Percentiles rank a stretch among this genome's conserved stretches.
Evolutionary conservation across 2,797 vertebrate species (phyloP).

Genomic region (Siniperca obscura): DNA sequence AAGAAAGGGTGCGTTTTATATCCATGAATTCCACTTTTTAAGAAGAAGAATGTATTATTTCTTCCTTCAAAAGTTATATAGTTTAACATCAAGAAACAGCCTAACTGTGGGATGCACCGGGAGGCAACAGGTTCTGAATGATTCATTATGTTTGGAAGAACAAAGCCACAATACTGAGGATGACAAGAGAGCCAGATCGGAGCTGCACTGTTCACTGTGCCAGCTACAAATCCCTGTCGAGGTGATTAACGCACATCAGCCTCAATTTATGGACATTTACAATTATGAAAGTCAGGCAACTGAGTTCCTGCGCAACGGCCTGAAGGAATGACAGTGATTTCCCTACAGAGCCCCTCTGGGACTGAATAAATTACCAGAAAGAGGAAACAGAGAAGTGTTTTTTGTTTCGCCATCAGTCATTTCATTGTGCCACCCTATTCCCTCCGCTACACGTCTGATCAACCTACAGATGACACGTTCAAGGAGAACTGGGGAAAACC

Average conservation of each 20-base stretch:
- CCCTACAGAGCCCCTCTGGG: neutral
- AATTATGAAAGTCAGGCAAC: neutral
- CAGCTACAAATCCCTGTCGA: neutral
- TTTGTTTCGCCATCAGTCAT: conserved; percentile 30
- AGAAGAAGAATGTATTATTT: neutral
- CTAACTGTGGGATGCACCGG: conserved; percentile 25
- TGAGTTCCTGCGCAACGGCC: neutral
- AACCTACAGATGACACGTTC: conserved; percentile 2
- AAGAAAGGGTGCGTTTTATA: neutral
- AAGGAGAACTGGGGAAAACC: neutral
- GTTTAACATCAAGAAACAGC: neutral
- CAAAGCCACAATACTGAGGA: conserved; percentile 47
- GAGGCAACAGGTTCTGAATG: conserved; percentile 51
- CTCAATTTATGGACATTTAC: neutral
- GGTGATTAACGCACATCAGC: conserved; percentile 8
- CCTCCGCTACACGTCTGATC: neutral
- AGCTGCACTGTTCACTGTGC: conserved; percentile 40
- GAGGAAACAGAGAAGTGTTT: conserved; percentile 35
- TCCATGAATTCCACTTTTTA: neutral
- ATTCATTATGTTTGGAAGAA: conserved; percentile 53
- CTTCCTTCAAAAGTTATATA: neutral
- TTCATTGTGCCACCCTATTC: neutral
- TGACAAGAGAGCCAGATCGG: conserved; percentile 48
- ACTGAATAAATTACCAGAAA: conserved; percentile 15
- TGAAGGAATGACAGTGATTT: neutral